phyloP scores from a whole-genome alignment of 2,888 invertebrate genomes.

The Onthophagus sagittarius region DNA sequence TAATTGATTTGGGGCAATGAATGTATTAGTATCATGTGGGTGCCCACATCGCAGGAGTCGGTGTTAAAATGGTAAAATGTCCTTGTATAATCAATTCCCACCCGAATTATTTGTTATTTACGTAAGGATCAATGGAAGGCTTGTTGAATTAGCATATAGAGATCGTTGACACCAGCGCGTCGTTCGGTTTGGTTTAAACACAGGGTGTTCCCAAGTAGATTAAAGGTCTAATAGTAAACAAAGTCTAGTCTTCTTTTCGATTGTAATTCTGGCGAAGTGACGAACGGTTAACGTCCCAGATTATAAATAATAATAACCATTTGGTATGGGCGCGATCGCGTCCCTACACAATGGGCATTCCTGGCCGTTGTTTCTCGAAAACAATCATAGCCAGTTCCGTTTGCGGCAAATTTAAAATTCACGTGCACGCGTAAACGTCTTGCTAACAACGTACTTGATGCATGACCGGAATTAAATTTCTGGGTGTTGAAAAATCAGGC shows the following conservation, averaged over 20 bases:
- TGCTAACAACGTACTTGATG: constrained; percentile 31
- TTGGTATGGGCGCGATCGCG: constrained; percentile 26
- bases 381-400: constrained; percentile 33
- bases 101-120: background rate
- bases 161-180: background rate
- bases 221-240: constrained; percentile 7
- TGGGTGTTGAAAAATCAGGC: background rate
- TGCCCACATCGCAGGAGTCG: background rate
- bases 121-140: background rate
- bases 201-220: background rate
- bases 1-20: background rate
- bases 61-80: background rate
- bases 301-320: constrained; percentile 19
- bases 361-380: constrained; percentile 30
- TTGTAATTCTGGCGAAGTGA: constrained; percentile 4
- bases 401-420: constrained; percentile 29
- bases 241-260: background rate
- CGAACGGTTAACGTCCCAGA: constrained; percentile 14
- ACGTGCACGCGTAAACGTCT: constrained; percentile 24
- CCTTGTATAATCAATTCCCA: background rate
- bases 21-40: background rate
- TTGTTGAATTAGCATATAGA: background rate
- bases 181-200: background rate
- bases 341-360: constrained; percentile 31
- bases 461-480: constrained; percentile 21